Base-by-base conservation (phyloP, 2,797 vertebrate genomes). In the Poeciliopsis presidionis region DNA sequence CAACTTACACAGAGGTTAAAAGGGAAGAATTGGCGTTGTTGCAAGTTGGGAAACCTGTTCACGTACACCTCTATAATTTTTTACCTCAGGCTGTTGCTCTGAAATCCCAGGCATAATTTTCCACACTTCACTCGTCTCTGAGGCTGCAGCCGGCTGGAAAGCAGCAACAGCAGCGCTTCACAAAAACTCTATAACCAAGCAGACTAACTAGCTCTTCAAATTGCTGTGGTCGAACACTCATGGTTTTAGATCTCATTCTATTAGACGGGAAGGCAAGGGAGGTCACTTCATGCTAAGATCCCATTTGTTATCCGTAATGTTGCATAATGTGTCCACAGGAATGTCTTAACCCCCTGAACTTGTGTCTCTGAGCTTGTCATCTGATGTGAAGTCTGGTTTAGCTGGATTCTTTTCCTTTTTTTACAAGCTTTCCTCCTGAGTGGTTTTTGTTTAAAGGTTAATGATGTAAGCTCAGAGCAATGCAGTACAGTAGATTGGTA, bases 371-470 rank as follows among this genome's bases (percentile, higher is more conserved):
- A 74, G 77, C 73, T 78, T 69, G 73, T 80, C 76, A 72, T 79
- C 72, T 80, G 5, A 30, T 76, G 20, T 79, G 55, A 89, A 90
- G 93, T 93, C 81, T 79, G 71, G 90, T 81, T 73, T 9, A 18
- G 85, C 87, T 30, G 74, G 90, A 7, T 51, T 49, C 18, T 51
- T 49, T 49, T 93, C 86, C 83, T 89, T 88, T 72, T 84, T 89
- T 88, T 71, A 30, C 75, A 79, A 67, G 43, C 81, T 72, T 65
- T 74, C 73, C 73, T 61, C 53, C 73, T 59, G 30, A 77, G 46
- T 79, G n/a, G 22, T 67, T 74, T 53, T 83, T 57, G 11, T 30
- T 61, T 46, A 63, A 43, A 30, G 12, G 14, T 47, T 30, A 77
- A 45, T 77, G 81, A 81, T 74, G 70, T n/a, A 79, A 84, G 75